A percentile compares a stretch with the other conserved stretches of the same genome.
Evolutionary conservation across 2,888 invertebrate species (phyloP).

Genomic region (Tromatobia lineatoria): DNA sequence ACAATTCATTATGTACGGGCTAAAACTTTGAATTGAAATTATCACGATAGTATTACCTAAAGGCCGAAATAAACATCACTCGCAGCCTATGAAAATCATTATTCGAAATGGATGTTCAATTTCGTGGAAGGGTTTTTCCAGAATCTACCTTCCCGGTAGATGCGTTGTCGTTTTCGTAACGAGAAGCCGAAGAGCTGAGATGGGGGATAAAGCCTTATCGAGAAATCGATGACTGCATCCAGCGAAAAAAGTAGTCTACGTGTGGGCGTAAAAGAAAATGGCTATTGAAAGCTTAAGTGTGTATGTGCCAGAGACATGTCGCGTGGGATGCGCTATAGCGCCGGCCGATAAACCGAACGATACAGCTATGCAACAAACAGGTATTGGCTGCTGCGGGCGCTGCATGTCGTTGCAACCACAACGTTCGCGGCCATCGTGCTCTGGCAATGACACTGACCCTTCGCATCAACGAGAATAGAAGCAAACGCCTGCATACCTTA

Average conservation of each 20-base stretch:
- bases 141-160: background rate
- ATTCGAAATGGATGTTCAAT: background rate
- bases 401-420: slow-evolving; percentile 47
- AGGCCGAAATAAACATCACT: background rate
- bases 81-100: background rate
- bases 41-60: too few species aligned
- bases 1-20: too few species aligned
- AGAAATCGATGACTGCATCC: slow-evolving; percentile 69
- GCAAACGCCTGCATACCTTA: slow-evolving; percentile 51
- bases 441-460: slow-evolving; percentile 74
- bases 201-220: slow-evolving; percentile 54
- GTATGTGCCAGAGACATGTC: slow-evolving; percentile 45
- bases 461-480: slow-evolving; percentile 55
- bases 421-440: slow-evolving; percentile 48
- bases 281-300: background rate
- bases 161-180: slow-evolving; percentile 2
- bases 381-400: slow-evolving; percentile 53
- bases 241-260: slow-evolving; percentile 49
- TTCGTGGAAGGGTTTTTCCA: background rate
- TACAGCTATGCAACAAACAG: slow-evolving; percentile 11
- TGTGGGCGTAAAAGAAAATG: slow-evolving; percentile 46
- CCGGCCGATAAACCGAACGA: slow-evolving; percentile 41
- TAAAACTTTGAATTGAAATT: too few species aligned
- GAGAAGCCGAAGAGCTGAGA: background rate
- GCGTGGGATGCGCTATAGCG: slow-evolving; percentile 49